A percentile compares a stretch with the other conserved stretches of the same genome.
phyloP scores from a whole-genome alignment of 2,797 vertebrate species.

The Amblyopsis hoosieri region DNA sequence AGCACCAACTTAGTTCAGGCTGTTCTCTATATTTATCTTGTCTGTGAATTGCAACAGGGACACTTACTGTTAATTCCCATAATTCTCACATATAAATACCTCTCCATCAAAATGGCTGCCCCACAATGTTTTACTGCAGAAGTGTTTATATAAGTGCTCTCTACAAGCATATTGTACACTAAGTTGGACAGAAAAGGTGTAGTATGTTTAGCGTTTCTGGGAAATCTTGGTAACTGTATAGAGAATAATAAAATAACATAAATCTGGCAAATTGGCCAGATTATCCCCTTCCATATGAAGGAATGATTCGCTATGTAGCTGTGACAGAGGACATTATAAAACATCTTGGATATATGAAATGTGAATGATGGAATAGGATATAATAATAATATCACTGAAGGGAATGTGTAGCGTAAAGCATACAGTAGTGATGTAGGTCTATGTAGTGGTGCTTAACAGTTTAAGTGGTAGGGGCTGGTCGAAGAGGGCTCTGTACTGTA shows the following conservation, averaged over 20 bases:
- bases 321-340: conserved; percentile 11
- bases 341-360: conserved; percentile 4
- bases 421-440: neutral
- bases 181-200: conserved; percentile 34
- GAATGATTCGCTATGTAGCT: conserved; percentile 13
- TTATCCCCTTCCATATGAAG: conserved; percentile 30
- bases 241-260: conserved; percentile 56
- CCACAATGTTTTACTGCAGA: conserved; percentile 34
- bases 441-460: too few relatives aligned
- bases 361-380: too few relatives aligned
- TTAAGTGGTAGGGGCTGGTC: too few relatives aligned
- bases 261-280: conserved; percentile 39
- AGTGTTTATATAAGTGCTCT: conserved; percentile 52
- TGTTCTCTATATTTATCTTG: neutral
- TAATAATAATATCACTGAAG: too few relatives aligned
- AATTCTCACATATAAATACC: conserved; percentile 45
- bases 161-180: conserved; percentile 45
- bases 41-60: conserved; percentile 33
- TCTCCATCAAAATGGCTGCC: conserved; percentile 23
- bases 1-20: too few relatives aligned
- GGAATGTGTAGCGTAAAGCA: conserved; percentile 1
- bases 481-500: too few relatives aligned
- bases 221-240: conserved; percentile 53
- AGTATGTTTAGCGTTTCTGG: conserved; percentile 43
- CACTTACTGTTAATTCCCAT: conserved; percentile 28